These are phyloP conservation scores for Pempheris klunzingeri DNA, from an alignment of 2,797 vertebrate genomes.

Conservation along the genomic window DNA sequence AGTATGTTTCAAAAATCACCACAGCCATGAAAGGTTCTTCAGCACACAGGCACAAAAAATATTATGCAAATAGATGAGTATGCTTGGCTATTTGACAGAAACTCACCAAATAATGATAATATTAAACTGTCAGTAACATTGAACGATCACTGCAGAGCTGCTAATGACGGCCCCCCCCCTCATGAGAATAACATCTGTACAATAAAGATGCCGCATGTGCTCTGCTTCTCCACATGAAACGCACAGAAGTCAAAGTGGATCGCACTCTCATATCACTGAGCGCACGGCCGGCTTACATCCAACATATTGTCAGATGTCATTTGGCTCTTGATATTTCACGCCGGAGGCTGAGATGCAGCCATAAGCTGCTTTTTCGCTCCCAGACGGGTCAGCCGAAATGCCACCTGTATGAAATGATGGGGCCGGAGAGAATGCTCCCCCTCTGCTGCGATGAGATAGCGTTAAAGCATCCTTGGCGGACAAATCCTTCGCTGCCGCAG, in stretches of 20 bases:
- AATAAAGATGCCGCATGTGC: neutral
- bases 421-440: slow-evolving; percentile 35
- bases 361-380: slow-evolving; percentile 67
- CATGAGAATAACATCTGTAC: neutral
- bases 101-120: neutral
- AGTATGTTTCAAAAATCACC: too few relatives aligned
- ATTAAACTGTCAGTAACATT: neutral
- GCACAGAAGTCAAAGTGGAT: slow-evolving; percentile 23
- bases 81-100: neutral
- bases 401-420: slow-evolving; percentile 54
- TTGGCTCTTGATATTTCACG: slow-evolving; percentile 64
- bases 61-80: neutral
- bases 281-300: slow-evolving; percentile 47
- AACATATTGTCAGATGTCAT: slow-evolving; percentile 61
- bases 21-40: too few relatives aligned
- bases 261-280: slow-evolving; percentile 40
- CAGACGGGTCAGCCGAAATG: slow-evolving; percentile 62
- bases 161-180: neutral
- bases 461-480: slow-evolving; percentile 29
- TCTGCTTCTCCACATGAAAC: slow-evolving; percentile 15
- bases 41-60: too few relatives aligned
- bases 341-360: slow-evolving; percentile 32
- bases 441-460: slow-evolving; percentile 50
- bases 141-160: neutral
- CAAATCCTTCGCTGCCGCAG: neutral